Evolutionary conservation across 2,888 invertebrate species (phyloP).

Genomic region (Anticlea derivata): DNA sequence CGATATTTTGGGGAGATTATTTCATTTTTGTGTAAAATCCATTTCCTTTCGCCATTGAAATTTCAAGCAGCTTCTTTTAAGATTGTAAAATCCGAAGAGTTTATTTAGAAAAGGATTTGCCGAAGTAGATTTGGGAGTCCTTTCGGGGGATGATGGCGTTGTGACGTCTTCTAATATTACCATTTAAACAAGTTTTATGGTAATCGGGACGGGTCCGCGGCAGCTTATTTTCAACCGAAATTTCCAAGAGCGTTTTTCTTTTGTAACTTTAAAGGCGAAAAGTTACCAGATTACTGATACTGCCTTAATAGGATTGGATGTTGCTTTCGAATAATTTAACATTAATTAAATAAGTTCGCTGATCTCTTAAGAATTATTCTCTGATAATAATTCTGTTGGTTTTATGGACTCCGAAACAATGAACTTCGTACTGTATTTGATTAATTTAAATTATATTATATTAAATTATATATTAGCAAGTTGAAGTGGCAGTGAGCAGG

Average conservation of each 20-base stretch:
- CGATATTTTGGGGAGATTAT: neutral
- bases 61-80: slow-evolving; percentile 10
- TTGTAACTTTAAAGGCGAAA: slow-evolving; percentile 68
- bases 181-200: slow-evolving; percentile 84
- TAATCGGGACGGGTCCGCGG: slow-evolving; percentile 68
- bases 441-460: too few relatives aligned
- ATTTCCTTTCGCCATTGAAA: neutral
- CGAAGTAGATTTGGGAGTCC: slow-evolving; percentile 60
- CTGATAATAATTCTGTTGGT: slow-evolving; percentile 46
- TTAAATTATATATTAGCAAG: too few relatives aligned
- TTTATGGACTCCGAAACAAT: slow-evolving; percentile 26
- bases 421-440: too few relatives aligned
- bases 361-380: slow-evolving; percentile 47
- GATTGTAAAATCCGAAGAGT: slow-evolving; percentile 21
- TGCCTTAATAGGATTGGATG: slow-evolving; percentile 71
- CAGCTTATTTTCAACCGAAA: slow-evolving; percentile 75
- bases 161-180: slow-evolving; percentile 82
- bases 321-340: slow-evolving; percentile 66
- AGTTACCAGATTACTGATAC: slow-evolving; percentile 74
- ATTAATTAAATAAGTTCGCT: slow-evolving; percentile 68
- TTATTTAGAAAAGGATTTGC: slow-evolving; percentile 27
- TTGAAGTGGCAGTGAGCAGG: too few relatives aligned
- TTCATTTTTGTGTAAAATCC: neutral
- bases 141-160: slow-evolving; percentile 61
- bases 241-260: slow-evolving; percentile 74